Conservation (phyloP, 2,113 vertebrate species). For the Scolopax mira region DNA sequence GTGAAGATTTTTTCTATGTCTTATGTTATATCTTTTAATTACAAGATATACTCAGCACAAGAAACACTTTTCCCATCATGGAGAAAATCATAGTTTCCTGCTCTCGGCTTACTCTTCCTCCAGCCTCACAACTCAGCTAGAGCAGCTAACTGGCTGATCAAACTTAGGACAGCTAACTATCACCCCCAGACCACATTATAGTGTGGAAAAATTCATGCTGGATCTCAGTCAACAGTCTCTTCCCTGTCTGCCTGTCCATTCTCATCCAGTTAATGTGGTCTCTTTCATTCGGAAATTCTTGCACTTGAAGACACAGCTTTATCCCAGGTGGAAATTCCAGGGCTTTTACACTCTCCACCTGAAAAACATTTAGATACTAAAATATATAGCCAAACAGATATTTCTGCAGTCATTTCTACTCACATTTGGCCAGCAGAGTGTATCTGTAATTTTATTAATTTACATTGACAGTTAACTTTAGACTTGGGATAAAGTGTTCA, state of each 20-base stretch:
- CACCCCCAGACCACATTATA: neutral
- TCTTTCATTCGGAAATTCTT: neutral
- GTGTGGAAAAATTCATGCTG: neutral
- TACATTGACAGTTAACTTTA: neutral
- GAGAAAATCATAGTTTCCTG: neutral
- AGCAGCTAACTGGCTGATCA: neutral
- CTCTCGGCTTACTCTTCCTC: neutral
- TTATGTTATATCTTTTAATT: neutral
- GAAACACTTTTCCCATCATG: neutral
- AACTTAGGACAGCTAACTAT: neutral
- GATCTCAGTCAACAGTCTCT: neutral
- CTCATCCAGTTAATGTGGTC: neutral
- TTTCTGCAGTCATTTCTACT: neutral
- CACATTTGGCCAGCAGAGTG: neutral
- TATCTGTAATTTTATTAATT: neutral
- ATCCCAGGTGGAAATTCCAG: constrained; percentile 6
- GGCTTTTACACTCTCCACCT: neutral
- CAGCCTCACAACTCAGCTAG: neutral
- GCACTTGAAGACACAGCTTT: neutral
- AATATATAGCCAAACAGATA: neutral
- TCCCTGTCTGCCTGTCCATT: neutral
- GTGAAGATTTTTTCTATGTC: neutral
- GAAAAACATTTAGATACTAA: neutral
- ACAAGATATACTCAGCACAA: neutral
- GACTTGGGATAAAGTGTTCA: neutral